Evolutionary conservation across 1,140 invertebrate genomes (phyloP).

Genomic region (Mesaphorura yosii): DNA sequence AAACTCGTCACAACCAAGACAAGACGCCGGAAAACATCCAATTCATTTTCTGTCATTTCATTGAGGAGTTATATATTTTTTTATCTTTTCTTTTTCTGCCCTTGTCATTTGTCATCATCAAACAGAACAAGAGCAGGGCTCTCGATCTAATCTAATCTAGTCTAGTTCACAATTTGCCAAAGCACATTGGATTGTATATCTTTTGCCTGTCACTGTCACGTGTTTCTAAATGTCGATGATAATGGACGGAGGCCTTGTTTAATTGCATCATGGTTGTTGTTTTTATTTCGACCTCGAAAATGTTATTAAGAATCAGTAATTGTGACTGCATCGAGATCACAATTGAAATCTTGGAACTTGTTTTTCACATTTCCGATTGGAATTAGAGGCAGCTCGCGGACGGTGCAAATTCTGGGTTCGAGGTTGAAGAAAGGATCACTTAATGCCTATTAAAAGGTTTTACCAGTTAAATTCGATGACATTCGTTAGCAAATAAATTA

Average conservation of each 20-base stretch:
- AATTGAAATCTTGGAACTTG: slow-evolving; percentile 18
- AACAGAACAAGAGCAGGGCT: too few species aligned
- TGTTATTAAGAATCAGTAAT: background rate
- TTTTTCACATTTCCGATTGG: slow-evolving; percentile 13
- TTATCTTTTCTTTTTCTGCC: too few species aligned
- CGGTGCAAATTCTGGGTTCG: slow-evolving; percentile 41
- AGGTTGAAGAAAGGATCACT: slow-evolving; percentile 46
- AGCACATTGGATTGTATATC: background rate
- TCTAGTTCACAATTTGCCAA: background rate
- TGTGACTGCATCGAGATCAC: background rate
- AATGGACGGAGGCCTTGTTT: too few species aligned
- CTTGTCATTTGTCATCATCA: too few species aligned
- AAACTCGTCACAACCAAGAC: too few species aligned
- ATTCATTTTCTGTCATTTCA: too few species aligned
- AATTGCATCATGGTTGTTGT: too few species aligned
- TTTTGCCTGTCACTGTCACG: background rate
- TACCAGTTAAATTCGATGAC: slow-evolving; percentile 17
- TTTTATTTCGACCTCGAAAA: background rate
- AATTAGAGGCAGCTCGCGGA: slow-evolving; percentile 28
- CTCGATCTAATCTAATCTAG: background rate
- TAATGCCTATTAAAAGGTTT: slow-evolving; percentile 38
- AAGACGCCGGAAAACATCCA: too few species aligned
- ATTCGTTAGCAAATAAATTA: background rate
- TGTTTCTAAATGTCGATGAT: too few species aligned
- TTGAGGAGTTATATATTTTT: too few species aligned